phyloP scores from a whole-genome alignment of 92 coral and sea anemone genomes.

The Epizoanthus illoricatus region DNA sequence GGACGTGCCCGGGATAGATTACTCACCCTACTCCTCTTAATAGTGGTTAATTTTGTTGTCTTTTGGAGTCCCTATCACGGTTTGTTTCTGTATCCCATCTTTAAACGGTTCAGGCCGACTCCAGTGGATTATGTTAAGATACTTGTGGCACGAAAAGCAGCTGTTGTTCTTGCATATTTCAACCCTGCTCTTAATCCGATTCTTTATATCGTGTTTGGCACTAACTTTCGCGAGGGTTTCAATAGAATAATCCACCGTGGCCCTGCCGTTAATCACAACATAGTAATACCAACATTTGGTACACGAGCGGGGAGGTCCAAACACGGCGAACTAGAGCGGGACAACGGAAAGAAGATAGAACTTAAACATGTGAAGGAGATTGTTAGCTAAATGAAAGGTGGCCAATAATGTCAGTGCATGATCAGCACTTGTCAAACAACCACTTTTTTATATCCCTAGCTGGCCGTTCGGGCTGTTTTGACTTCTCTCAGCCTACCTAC shows the following conservation, averaged over 20 bases:
- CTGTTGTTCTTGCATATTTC: constrained; percentile 22
- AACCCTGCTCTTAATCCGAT: constrained; percentile 45
- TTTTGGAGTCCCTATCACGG: constrained; percentile 52
- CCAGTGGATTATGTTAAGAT: constrained; percentile 9
- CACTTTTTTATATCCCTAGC: too few species aligned
- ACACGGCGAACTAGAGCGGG: too few species aligned
- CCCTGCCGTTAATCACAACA: too few species aligned
- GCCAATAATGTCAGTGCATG: too few species aligned
- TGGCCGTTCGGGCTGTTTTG: too few species aligned
- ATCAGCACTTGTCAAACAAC: too few species aligned
- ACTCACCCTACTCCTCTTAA: constrained; percentile 23
- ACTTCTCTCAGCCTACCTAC: too few species aligned
- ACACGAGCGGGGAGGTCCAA: too few species aligned
- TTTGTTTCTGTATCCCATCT: constrained; percentile 14
- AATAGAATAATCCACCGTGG: constrained; percentile 8
- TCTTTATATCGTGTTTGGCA: constrained; percentile 23
- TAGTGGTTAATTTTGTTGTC: constrained; percentile 19
- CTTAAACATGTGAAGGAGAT: too few species aligned
- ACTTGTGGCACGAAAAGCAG: background rate
- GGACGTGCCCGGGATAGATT: constrained; percentile 27
- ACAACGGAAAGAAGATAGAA: too few species aligned
- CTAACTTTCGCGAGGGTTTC: constrained; percentile 39
- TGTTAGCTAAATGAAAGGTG: too few species aligned
- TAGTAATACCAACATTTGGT: too few species aligned
- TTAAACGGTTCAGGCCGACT: background rate